Evolutionary conservation across 1,140 invertebrate genomes (phyloP).

Genomic region (Anastatus disparis): DNA sequence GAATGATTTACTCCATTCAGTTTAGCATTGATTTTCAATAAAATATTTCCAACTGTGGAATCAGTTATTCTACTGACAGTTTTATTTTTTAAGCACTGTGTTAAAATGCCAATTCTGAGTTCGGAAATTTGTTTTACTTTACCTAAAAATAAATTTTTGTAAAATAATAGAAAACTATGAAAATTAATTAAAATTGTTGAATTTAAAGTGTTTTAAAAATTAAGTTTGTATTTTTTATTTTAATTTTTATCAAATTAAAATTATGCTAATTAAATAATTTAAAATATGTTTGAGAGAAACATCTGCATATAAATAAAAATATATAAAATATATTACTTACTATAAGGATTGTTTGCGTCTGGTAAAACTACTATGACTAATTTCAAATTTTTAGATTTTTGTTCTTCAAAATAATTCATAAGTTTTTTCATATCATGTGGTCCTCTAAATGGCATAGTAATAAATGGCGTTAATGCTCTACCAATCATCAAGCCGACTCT

Average conservation of each 20-base stretch:
- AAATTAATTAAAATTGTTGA: too few relatives aligned
- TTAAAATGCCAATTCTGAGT: constrained; percentile 77
- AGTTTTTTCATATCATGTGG: constrained; percentile 8
- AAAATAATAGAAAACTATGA: too few relatives aligned
- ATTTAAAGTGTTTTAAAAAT: too few relatives aligned
- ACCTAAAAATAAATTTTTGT: too few relatives aligned
- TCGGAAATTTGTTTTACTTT: constrained; percentile 82
- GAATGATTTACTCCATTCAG: constrained; percentile 85
- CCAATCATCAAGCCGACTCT: constrained; percentile 49
- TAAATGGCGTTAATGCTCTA: constrained; percentile 44
- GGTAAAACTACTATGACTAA: constrained; percentile 70
- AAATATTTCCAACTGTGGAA: constrained; percentile 75
- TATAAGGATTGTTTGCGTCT: constrained; percentile 61
- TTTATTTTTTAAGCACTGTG: constrained; percentile 80
- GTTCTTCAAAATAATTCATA: constrained; percentile 16
- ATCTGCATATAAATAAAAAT: neutral
- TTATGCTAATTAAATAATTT: constrained; percentile 7
- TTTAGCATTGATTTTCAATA: constrained; percentile 88
- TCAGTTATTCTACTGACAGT: constrained; percentile 64
- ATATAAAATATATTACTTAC: constrained; percentile 50
- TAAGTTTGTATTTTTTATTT: constrained; percentile 29
- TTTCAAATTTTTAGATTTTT: constrained; percentile 45
- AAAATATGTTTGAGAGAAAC: neutral
- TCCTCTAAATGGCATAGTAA: neutral
- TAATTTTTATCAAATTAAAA: too few relatives aligned